Evolutionary conservation across 2,888 invertebrate genomes (phyloP), one percentile per base, ranked within the genome.

Genomic region (Phengaris alcon): DNA sequence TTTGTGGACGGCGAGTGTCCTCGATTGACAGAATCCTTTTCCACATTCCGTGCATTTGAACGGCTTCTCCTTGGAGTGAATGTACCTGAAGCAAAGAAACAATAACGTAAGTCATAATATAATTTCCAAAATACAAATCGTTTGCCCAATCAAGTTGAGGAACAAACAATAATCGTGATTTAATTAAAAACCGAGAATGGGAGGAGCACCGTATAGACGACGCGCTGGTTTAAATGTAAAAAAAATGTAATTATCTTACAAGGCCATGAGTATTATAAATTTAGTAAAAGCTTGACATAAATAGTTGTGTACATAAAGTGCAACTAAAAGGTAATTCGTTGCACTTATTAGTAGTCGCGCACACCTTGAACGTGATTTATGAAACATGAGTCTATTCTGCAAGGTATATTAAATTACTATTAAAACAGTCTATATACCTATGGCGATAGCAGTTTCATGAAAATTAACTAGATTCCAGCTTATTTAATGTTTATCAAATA

Each of bases 31-130:
- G 92, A 99, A 99, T 6, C 99, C 99, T 91, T 99, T 99, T 79
- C 98, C 98, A 86, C 99, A 99, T 89, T 98, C 97, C 75, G 96
- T 96, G 89, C 99, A 99, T 90, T 98, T 98, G 94, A 98, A 99
- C 0, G 99, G 99, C 86, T 99, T 99, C 90, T 98, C 98, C 90
- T 99, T 99, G 78, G 98, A 97, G 93, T 99, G 99, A 84, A 98
- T 99, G 89, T 98, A 99, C 94, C 98, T 98, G 95, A 55, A 95
- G 94, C 85, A 89, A 90, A 83, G 81, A 87, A 88, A 86, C 79
- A 80, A 75, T 82, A 84, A 84, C 82, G 85, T 22, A 84, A 79
- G 82, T 79, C 22, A 75, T 79, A 75, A 77, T 74, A 72, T 75
- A 77, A 77, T 82, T 22, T 0, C 22, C 22, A 81, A 82, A 9